Conservation (phyloP, 2,113 vertebrate species). For the Myocastor coypus region DNA sequence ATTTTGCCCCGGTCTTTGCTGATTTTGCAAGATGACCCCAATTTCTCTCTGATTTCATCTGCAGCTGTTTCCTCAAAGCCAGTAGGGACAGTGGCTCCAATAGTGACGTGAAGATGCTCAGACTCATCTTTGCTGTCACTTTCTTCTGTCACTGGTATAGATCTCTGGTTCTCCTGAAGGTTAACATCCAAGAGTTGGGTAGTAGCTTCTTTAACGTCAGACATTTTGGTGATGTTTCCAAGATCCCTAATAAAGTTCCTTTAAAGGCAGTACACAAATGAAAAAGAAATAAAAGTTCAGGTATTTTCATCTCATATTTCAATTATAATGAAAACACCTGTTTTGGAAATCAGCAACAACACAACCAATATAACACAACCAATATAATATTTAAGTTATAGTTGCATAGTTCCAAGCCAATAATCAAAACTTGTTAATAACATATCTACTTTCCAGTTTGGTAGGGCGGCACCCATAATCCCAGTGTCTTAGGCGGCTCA, state of each 20-base stretch:
- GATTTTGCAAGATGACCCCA: conserved; percentile 90
- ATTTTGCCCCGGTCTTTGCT: conserved; percentile 96
- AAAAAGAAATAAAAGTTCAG: background rate
- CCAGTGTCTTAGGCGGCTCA: too few species aligned
- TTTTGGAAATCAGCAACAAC: background rate
- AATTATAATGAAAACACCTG: background rate
- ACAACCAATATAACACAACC: background rate
- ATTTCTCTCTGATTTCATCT: conserved; percentile 95
- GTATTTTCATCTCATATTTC: background rate
- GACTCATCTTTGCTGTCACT: background rate
- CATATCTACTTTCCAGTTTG: background rate
- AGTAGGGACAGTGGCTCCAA: conserved; percentile 97
- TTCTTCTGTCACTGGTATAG: conserved; percentile 33
- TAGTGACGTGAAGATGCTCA: conserved; percentile 84
- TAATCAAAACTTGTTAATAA: conserved; percentile 41
- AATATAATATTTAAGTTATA: background rate
- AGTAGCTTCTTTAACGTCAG: conserved; percentile 65
- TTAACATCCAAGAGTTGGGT: conserved; percentile 68
- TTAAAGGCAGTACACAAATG: conserved; percentile 37
- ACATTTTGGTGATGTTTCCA: conserved; percentile 72
- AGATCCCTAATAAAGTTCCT: conserved; percentile 15
- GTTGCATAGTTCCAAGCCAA: background rate
- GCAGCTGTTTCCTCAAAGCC: conserved; percentile 96
- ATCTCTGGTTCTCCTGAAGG: conserved; percentile 50
- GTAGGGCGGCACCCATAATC: background rate